Percentiles rank a stretch among this genome's conserved stretches.
These are phyloP conservation scores for Proterorhinus semilunaris DNA, from an alignment of 2,113 vertebrate genomes.

Conservation along the genomic window DNA sequence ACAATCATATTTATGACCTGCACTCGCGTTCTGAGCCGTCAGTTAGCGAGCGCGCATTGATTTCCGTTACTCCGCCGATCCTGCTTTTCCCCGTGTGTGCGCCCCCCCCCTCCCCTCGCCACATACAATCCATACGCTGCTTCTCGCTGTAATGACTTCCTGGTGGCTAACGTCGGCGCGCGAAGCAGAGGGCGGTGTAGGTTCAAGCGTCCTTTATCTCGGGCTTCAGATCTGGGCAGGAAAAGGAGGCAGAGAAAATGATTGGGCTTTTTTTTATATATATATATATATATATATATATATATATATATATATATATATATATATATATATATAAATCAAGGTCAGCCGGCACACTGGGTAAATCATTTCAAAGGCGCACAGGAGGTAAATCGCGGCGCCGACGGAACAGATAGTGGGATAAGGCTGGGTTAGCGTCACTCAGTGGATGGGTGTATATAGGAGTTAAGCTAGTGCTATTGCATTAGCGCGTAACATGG, in stretches of 20 bases:
- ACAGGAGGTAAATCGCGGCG: background rate
- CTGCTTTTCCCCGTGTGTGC: constrained; percentile 22
- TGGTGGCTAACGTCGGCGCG: constrained; percentile 6
- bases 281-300: no score
- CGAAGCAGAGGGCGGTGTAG: constrained; percentile 20
- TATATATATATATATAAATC: no score
- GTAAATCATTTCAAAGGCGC: constrained; percentile 27
- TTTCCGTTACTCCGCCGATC: background rate
- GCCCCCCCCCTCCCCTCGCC: constrained; percentile 3
- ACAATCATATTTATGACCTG: background rate
- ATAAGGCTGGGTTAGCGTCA: background rate
- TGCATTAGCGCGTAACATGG: background rate
- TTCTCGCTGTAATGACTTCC: constrained; percentile 50
- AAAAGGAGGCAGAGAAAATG: constrained; percentile 4
- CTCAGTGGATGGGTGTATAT: background rate
- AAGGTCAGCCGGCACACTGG: constrained; percentile 50
- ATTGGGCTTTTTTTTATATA: constrained; percentile 27
- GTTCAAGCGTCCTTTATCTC: constrained; percentile 4
- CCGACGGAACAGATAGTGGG: background rate
- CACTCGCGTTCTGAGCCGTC: background rate
- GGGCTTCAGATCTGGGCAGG: constrained; percentile 49
- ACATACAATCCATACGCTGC: constrained; percentile 24
- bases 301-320: no score
- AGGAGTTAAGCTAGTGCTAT: background rate
- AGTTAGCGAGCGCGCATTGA: constrained; percentile 25